Evolutionary conservation across 2,888 invertebrate genomes (phyloP).

Genomic region (Caenorhabditis sp.): DNA sequence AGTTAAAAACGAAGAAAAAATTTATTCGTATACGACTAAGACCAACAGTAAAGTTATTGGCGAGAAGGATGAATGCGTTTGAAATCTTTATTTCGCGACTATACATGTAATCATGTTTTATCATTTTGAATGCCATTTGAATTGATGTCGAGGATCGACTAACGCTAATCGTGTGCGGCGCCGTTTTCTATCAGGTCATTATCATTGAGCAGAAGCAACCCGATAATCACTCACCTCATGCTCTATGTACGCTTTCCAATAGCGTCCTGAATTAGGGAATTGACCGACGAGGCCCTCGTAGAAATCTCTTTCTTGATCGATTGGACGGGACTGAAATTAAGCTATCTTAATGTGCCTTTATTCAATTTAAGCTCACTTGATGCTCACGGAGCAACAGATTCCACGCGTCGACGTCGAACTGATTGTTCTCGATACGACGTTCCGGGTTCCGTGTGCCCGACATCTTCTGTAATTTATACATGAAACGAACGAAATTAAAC

Average conservation of each 20-base stretch:
- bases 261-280: conserved; percentile 96
- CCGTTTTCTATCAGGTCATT: not conserved
- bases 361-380: no score
- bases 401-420: conserved; percentile 98
- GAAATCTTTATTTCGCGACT: conserved; percentile 4
- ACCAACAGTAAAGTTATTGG: no score
- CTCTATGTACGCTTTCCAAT: conserved; percentile 99
- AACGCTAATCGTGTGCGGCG: not conserved
- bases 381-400: conserved; percentile 94
- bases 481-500: not conserved
- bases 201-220: not conserved
- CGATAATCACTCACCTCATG: conserved; percentile 85
- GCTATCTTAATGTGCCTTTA: not conserved
- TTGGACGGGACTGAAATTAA: conserved; percentile 80
- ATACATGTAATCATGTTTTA: conserved; percentile 20
- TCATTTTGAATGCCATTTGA: conserved; percentile 1
- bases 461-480: conserved; percentile 53
- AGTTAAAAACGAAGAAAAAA: no score
- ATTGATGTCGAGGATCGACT: not conserved
- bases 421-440: conserved; percentile 86
- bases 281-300: conserved; percentile 95
- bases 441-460: conserved; percentile 80
- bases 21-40: no score
- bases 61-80: no score
- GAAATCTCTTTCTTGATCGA: conserved; percentile 89